Conservation (phyloP, 1,140 invertebrate genomes). For the Vollenhovia emeryi region DNA sequence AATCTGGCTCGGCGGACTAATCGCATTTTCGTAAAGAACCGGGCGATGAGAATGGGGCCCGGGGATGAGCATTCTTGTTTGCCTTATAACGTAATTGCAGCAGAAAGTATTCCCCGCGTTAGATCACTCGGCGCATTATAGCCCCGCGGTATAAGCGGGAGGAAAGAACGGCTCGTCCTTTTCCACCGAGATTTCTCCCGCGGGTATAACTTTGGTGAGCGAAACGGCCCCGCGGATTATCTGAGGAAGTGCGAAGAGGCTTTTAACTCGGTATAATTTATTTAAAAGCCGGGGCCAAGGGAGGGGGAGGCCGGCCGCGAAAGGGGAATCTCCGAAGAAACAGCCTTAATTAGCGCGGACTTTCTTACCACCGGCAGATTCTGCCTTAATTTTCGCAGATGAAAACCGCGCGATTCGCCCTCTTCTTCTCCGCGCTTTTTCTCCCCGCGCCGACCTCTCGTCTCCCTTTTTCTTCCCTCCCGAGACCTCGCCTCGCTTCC, state of each 20-base stretch:
- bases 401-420: constrained; percentile 74
- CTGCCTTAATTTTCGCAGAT: constrained; percentile 65
- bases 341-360: constrained; percentile 74
- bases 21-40: constrained; percentile 31
- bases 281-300: constrained; percentile 68
- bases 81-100: constrained; percentile 45
- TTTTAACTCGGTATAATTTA: constrained; percentile 78
- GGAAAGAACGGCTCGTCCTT: constrained; percentile 23
- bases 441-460: not conserved
- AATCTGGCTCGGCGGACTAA: not conserved
- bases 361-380: constrained; percentile 66
- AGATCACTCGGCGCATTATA: constrained; percentile 43
- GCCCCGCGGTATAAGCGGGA: not conserved
- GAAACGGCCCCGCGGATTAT: constrained; percentile 71
- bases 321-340: constrained; percentile 72
- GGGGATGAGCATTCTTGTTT: constrained; percentile 27
- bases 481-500: not conserved
- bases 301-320: constrained; percentile 50
- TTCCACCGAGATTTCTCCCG: constrained; percentile 53
- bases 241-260: constrained; percentile 76
- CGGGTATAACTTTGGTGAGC: constrained; percentile 59
- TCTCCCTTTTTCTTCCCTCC: not conserved
- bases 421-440: constrained; percentile 1
- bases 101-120: constrained; percentile 34
- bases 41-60: not conserved